These are phyloP conservation scores for Leptopilina myrica DNA, from an alignment of 2,888 invertebrate species.

Conservation along the genomic window DNA sequence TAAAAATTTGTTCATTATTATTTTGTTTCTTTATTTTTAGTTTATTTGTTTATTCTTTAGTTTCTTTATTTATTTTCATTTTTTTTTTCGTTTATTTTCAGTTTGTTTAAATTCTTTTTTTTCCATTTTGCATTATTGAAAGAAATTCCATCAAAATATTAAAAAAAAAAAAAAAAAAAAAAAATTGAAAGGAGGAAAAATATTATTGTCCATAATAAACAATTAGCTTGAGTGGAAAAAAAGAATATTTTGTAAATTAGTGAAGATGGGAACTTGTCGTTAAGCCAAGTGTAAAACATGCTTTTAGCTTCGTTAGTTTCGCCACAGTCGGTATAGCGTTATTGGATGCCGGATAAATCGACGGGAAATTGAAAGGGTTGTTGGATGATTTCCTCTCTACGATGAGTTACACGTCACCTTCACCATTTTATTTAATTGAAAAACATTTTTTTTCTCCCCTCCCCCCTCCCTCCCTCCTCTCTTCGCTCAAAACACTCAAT, in stretches of 20 bases:
- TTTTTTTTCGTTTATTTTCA: too few species aligned
- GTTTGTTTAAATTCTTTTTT: too few species aligned
- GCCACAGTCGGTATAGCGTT: constrained; percentile 57
- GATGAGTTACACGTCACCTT: constrained; percentile 25
- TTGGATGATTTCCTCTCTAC: constrained; percentile 27
- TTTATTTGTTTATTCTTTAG: too few species aligned
- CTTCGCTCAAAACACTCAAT: too few species aligned
- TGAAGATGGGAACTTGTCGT: constrained; percentile 30
- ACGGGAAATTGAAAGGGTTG: constrained; percentile 63
- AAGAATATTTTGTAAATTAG: background rate
- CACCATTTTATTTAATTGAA: background rate
- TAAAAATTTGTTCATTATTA: too few species aligned
- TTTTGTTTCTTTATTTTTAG: too few species aligned
- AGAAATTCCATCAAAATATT: too few species aligned
- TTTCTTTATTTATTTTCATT: too few species aligned
- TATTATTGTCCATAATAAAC: background rate
- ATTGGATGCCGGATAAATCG: constrained; percentile 61
- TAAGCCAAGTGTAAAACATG: constrained; percentile 66
- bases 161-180: background rate
- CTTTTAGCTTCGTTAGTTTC: constrained; percentile 64
- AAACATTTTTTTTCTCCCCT: too few species aligned
- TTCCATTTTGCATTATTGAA: too few species aligned
- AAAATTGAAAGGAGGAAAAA: background rate
- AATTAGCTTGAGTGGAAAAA: background rate
- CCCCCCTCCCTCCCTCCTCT: too few species aligned